A percentile compares a stretch with the other conserved stretches of the same genome.
phyloP scores from a whole-genome alignment of 1,140 invertebrate genomes.

The Heliconius congener region DNA sequence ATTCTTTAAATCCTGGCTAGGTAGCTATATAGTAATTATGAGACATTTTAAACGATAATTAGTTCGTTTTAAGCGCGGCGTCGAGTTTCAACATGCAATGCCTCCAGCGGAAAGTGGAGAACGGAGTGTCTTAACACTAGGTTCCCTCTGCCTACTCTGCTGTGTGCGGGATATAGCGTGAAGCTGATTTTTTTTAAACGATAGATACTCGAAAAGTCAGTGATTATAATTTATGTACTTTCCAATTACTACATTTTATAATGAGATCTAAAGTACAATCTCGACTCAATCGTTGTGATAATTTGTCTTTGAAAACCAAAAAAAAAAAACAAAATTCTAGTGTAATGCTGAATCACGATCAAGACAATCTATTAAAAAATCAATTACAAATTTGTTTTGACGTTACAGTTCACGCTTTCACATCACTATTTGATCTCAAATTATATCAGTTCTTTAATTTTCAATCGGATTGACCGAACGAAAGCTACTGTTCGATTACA shows the following conservation, averaged over 20 bases:
- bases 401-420: slow-evolving; percentile 38
- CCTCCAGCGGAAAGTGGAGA: too few relatives aligned
- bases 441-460: slow-evolving; percentile 81
- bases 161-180: too few relatives aligned
- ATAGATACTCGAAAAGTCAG: neutral
- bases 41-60: neutral
- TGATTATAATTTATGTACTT: neutral
- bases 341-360: slow-evolving; percentile 35
- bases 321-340: slow-evolving; percentile 24
- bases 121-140: too few relatives aligned
- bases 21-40: neutral
- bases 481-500: slow-evolving; percentile 78
- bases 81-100: too few relatives aligned
- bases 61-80: too few relatives aligned
- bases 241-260: neutral
- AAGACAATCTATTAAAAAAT: slow-evolving; percentile 37
- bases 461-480: slow-evolving; percentile 70
- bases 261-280: slow-evolving; percentile 4
- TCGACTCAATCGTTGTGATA: slow-evolving; percentile 1
- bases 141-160: too few relatives aligned
- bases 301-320: slow-evolving; percentile 15
- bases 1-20: neutral
- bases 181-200: neutral
- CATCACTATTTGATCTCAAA: slow-evolving; percentile 71
- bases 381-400: slow-evolving; percentile 39